These are phyloP conservation scores for Ecdyonurus torrentis DNA, from an alignment of 2,888 invertebrate genomes.

Conservation along the genomic window DNA sequence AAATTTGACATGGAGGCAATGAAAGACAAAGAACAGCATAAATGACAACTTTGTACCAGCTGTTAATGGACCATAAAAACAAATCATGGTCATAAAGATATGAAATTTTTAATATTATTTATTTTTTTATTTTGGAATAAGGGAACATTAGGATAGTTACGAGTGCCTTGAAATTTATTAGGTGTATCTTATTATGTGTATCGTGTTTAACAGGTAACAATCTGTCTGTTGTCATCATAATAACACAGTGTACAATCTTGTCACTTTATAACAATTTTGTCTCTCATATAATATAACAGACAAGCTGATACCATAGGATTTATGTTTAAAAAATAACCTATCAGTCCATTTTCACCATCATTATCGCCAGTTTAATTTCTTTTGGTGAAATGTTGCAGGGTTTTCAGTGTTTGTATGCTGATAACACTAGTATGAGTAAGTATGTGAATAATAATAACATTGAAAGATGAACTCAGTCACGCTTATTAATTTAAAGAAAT, in stretches of 20 bases:
- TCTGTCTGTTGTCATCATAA: constrained; percentile 9
- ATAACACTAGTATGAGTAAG: too few relatives aligned
- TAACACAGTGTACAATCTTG: constrained; percentile 9
- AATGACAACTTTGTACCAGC: constrained; percentile 12
- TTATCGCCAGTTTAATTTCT: neutral
- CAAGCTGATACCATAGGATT: constrained; percentile 8
- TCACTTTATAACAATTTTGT: neutral
- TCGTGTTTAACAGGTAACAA: constrained; percentile 7
- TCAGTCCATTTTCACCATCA: constrained; percentile 9
- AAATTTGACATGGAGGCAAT: constrained; percentile 11
- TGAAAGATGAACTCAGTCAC: too few relatives aligned
- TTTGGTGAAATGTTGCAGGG: constrained; percentile 5
- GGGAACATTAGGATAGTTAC: constrained; percentile 10
- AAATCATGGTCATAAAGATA: constrained; percentile 8
- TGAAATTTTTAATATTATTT: constrained; percentile 8
- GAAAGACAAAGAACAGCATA: constrained; percentile 10
- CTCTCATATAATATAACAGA: constrained; percentile 4
- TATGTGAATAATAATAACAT: too few relatives aligned
- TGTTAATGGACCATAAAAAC: constrained; percentile 7
- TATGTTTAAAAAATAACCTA: constrained; percentile 7
- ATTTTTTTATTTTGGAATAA: constrained; percentile 4
- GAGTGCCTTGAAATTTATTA: too few relatives aligned
- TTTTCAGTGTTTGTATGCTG: too few relatives aligned
- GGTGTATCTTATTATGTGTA: too few relatives aligned
- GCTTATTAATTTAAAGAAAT: too few relatives aligned